A percentile compares a stretch with the other conserved stretches of the same genome.
Conservation (phyloP, 2,797 vertebrate species). For the Spheniscus humboldti region DNA sequence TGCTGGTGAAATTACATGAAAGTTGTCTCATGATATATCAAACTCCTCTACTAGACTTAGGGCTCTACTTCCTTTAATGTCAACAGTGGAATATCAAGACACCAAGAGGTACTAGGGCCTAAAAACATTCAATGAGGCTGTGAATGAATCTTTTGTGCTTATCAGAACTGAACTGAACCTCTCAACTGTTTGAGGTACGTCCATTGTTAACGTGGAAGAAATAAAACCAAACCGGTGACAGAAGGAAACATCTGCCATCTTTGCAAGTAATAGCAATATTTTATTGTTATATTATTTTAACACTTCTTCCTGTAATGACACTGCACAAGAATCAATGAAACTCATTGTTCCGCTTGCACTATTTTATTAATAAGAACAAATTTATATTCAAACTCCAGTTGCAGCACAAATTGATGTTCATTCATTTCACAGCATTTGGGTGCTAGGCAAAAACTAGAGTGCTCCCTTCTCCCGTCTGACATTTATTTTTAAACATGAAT, state of each 20-base stretch:
- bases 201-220: background rate
- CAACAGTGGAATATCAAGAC: background rate
- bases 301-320: background rate
- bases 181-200: background rate
- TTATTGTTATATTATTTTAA: background rate
- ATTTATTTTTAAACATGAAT: background rate
- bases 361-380: background rate
- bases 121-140: background rate
- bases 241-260: background rate
- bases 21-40: background rate
- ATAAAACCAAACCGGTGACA: background rate
- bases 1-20: background rate
- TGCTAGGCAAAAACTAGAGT: background rate
- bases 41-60: background rate
- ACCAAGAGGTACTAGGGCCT: background rate
- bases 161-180: background rate
- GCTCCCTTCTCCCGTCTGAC: background rate
- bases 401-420: background rate
- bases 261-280: background rate
- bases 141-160: background rate
- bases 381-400: background rate
- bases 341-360: background rate
- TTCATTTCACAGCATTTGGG: background rate
- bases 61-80: background rate
- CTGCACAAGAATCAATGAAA: background rate